These are phyloP conservation scores for Sycophaga agraensis DNA, from an alignment of 1,140 invertebrate genomes.

Conservation along the genomic window DNA sequence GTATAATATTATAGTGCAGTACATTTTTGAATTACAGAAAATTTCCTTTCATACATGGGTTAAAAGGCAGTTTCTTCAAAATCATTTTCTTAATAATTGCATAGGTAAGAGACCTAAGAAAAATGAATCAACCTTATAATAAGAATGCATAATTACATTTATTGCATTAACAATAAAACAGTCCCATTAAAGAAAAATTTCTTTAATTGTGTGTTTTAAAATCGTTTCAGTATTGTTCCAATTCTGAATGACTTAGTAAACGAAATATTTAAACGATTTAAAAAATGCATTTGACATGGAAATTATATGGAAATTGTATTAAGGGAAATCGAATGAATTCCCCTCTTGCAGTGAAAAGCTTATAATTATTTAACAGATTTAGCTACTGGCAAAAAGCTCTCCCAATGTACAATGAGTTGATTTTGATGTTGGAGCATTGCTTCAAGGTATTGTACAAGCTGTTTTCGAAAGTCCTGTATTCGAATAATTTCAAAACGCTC, in stretches of 20 bases:
- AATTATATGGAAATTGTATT: too few species aligned
- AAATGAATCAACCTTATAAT: too few species aligned
- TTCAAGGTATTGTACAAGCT: slow-evolving; percentile 90
- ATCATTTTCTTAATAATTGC: too few species aligned
- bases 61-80: too few species aligned
- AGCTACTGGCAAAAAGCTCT: slow-evolving; percentile 90
- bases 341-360: too few species aligned
- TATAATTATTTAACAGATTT: slow-evolving; percentile 82
- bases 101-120: too few species aligned
- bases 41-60: too few species aligned
- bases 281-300: neutral
- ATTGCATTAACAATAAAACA: too few species aligned
- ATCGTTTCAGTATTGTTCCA: slow-evolving; percentile 1
- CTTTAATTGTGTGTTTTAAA: neutral
- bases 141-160: too few species aligned
- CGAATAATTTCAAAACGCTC: slow-evolving; percentile 88
- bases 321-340: too few species aligned
- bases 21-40: too few species aligned
- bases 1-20: too few species aligned
- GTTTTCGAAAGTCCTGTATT: slow-evolving; percentile 87
- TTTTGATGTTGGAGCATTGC: slow-evolving; percentile 93
- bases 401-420: slow-evolving; percentile 94
- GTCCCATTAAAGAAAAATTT: neutral
- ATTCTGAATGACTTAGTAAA: neutral
- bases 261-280: slow-evolving; percentile 2